phyloP scores from a whole-genome alignment of 1,140 invertebrate species.

The Pseudomyrmex dendroicus region DNA sequence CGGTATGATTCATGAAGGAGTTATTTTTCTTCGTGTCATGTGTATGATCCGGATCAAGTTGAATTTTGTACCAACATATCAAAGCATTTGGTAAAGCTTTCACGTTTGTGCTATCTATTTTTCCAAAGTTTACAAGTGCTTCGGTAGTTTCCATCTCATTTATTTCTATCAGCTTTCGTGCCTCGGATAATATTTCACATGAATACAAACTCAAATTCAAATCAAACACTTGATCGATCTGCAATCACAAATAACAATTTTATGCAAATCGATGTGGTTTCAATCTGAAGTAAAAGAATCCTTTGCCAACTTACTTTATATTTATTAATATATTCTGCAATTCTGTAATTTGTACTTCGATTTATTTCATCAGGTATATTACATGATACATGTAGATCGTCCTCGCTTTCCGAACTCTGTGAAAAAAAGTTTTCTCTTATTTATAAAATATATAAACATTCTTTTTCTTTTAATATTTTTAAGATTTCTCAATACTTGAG shows the following conservation, averaged over 20 bases:
- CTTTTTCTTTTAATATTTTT: too few relatives aligned
- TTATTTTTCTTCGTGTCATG: conserved; percentile 70
- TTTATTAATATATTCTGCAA: conserved; percentile 84
- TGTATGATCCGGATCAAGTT: conserved; percentile 64
- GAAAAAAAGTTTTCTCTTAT: conserved; percentile 76
- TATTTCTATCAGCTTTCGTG: conserved; percentile 71
- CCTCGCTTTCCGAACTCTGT: conserved; percentile 74
- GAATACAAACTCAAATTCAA: conserved; percentile 76
- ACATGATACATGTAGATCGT: conserved; percentile 13
- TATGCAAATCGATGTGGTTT: not conserved
- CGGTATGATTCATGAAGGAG: conserved; percentile 80
- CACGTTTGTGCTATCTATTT: conserved; percentile 57
- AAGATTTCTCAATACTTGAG: too few relatives aligned
- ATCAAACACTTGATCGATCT: conserved; percentile 79
- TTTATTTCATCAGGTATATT: conserved; percentile 33
- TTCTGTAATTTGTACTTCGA: conserved; percentile 76
- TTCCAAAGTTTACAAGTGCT: conserved; percentile 72
- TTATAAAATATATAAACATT: conserved; percentile 9
- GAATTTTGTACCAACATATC: conserved; percentile 79
- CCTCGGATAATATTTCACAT: conserved; percentile 68
- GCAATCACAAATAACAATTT: conserved; percentile 50
- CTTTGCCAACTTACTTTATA: conserved; percentile 80
- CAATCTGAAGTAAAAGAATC: not conserved
- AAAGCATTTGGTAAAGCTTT: conserved; percentile 76
- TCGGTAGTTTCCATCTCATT: conserved; percentile 68